Conservation (phyloP, 2,797 vertebrate species). For the Anguilla megastoma region DNA sequence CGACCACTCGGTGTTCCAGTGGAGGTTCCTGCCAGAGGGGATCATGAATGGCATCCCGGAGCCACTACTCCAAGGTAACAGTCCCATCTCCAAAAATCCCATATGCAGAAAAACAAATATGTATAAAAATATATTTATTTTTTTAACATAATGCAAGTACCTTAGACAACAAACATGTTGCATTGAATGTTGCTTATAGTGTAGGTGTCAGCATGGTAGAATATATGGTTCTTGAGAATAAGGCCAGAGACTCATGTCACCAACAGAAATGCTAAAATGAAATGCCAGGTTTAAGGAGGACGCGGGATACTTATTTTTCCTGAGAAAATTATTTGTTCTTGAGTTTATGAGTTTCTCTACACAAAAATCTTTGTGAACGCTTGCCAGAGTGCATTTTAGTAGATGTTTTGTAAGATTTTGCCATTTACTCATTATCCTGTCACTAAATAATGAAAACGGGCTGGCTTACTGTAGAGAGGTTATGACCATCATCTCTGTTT, state of each 20-base stretch:
- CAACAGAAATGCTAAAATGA: background rate
- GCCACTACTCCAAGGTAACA: slow-evolving; percentile 12
- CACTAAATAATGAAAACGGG: background rate
- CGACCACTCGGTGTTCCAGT: slow-evolving; percentile 95
- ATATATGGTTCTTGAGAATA: background rate
- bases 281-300: background rate
- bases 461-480: background rate
- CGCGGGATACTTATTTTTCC: too few relatives aligned
- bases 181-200: background rate
- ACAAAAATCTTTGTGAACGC: background rate
- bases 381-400: background rate
- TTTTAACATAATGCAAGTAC: background rate
- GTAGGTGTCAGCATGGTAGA: background rate
- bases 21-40: slow-evolving; percentile 92
- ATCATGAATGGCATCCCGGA: slow-evolving; percentile 78
- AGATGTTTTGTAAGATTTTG: background rate
- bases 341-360: background rate
- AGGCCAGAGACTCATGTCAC: background rate
- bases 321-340: background rate
- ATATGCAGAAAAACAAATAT: too few relatives aligned
- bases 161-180: background rate
- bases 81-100: background rate
- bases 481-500: background rate
- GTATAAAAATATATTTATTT: too few relatives aligned
- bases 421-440: background rate